Base-by-base conservation (phyloP, 64 coral and sea anemone genomes). In the Dendrophyllia cribrosa region DNA sequence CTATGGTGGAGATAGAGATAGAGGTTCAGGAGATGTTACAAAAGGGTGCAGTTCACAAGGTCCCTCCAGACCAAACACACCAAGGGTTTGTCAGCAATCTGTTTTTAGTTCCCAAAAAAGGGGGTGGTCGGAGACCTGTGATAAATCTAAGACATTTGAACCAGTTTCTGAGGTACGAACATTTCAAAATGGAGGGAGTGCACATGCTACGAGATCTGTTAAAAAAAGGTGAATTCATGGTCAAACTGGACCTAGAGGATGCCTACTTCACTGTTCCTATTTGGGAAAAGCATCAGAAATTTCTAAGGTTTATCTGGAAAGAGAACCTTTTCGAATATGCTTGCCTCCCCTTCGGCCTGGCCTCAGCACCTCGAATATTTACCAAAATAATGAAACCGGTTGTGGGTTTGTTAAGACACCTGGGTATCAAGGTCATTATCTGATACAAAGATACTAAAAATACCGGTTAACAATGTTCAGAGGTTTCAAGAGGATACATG, bases 1-100 rank as follows among this genome's bases (percentile, higher is more conserved):
- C 53, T 56, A 6, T 56, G 10, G 53, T 56, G 10, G n/a, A n/a
- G n/a, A n/a, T n/a, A n/a, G 53, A 56, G 53, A 56, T 6, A 10
- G 53, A 56, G 10, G 10, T 56, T 56, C 53, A 56, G 10, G 53
- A 56, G 53, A 56, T 56, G 53, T 56, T 56, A 56, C 5, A 56
- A 10, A n/a, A n/a, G n/a, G n/a, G n/a, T n/a, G n/a, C n/a, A n/a
- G n/a, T n/a, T n/a, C n/a, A n/a, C n/a, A n/a, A 56, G 53, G 53
- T 56, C 53, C 53, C 53, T 56, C 53, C 10, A 56, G 53, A 56
- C 53, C n/a, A n/a, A 56, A 56, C 10, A 68, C 1, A 62, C 3
- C 78, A 69, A 60, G 90, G 90, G 50, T 92, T 92, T 75, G 26
- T 85, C 49, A 92, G 90, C 77, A 92, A 66, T 15, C 69, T 92